phyloP scores from a whole-genome alignment of 2,113 vertebrate species.

The Pyrgilauda ruficollis region DNA sequence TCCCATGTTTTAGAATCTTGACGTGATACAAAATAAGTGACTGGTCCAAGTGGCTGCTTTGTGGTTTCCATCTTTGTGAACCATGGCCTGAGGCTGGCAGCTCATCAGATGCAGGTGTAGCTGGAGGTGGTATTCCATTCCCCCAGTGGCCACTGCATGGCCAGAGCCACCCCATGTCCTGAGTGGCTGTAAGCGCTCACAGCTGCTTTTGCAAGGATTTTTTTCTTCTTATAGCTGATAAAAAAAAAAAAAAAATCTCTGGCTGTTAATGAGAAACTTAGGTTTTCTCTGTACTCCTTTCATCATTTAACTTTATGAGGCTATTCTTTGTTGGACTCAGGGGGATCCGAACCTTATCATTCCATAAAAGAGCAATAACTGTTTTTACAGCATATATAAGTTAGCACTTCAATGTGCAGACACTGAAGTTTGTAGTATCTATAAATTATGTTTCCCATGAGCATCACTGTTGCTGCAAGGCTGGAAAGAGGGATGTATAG shows the following conservation, averaged over 20 bases:
- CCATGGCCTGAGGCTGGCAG: background rate
- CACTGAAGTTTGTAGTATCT: background rate
- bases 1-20: background rate
- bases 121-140: background rate
- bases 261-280: background rate
- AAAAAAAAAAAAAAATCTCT: background rate
- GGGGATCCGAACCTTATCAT: background rate
- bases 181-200: background rate
- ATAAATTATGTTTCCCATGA: background rate
- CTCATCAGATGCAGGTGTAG: background rate
- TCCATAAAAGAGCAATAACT: background rate
- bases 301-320: background rate
- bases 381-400: background rate
- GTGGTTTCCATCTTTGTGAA: background rate
- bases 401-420: background rate
- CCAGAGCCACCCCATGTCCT: background rate
- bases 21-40: background rate
- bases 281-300: background rate
- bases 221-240: background rate
- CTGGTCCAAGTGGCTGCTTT: background rate
- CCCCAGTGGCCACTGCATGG: fast-evolving
- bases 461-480: background rate
- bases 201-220: background rate
- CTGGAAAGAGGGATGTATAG: background rate
- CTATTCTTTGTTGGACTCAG: background rate